phyloP scores from a whole-genome alignment of 2,113 vertebrate species.

The Xenopus borealis region DNA sequence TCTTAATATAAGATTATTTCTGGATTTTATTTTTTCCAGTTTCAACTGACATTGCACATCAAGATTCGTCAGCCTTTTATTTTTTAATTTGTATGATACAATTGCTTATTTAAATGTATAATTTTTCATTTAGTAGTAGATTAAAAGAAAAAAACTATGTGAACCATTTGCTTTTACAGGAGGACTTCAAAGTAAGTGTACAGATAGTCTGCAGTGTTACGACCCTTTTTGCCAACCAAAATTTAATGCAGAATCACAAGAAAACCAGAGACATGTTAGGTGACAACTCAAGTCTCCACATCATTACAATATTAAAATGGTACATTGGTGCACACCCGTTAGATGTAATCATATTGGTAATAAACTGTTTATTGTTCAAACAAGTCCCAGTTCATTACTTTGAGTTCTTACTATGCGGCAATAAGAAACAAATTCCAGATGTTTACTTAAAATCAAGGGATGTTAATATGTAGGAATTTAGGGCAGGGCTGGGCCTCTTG shows the following conservation, averaged over 20 bases:
- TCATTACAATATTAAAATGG: slow-evolving; percentile 69
- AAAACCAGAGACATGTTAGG: slow-evolving; percentile 63
- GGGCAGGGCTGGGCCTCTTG: too few species aligned
- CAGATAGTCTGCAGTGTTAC: slow-evolving; percentile 63
- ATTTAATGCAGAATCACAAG: slow-evolving; percentile 66
- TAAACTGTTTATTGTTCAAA: slow-evolving; percentile 84
- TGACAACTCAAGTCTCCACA: slow-evolving; percentile 57
- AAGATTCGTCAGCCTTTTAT: slow-evolving; percentile 79
- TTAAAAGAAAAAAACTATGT: slow-evolving; percentile 59
- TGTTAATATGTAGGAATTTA: too few species aligned
- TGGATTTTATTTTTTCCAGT: slow-evolving; percentile 67
- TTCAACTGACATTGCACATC: slow-evolving; percentile 83
- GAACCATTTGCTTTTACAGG: slow-evolving; percentile 70
- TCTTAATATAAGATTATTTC: slow-evolving; percentile 80
- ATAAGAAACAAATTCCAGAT: too few species aligned
- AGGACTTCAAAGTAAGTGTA: slow-evolving; percentile 68
- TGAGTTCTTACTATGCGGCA: too few species aligned
- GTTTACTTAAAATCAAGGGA: too few species aligned
- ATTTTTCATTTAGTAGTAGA: slow-evolving; percentile 70
- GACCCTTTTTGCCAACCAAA: slow-evolving; percentile 67
- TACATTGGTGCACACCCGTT: slow-evolving; percentile 67
- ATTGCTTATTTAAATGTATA: slow-evolving; percentile 82
- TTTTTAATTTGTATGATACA: slow-evolving; percentile 86
- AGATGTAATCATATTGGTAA: slow-evolving; percentile 84
- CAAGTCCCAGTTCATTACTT: background rate